These are phyloP conservation scores for Vombatus ursinus DNA, from an alignment of 2,113 vertebrate genomes.

Conservation along the genomic window DNA sequence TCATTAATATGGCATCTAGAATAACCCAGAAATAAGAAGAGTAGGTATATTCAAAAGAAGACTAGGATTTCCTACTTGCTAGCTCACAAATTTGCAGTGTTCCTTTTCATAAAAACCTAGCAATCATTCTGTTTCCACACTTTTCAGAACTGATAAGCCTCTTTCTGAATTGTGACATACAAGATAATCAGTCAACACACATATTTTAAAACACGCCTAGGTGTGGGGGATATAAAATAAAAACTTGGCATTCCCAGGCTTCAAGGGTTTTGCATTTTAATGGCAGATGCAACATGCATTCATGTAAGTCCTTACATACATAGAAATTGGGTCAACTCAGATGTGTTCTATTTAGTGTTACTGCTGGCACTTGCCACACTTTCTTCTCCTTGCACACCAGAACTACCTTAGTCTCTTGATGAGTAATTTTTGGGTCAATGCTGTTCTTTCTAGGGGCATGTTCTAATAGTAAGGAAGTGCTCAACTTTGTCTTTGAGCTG, in stretches of 20 bases:
- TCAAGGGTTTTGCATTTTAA: not conserved
- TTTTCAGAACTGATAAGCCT: not conserved
- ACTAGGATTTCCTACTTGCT: not conserved
- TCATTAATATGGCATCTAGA: not conserved
- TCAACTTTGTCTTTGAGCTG: not conserved
- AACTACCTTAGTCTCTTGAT: slow-evolving; percentile 7
- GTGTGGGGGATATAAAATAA: not conserved
- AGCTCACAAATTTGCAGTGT: not conserved
- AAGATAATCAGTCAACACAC: not conserved
- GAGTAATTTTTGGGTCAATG: not conserved
- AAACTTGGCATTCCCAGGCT: not conserved
- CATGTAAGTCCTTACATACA: not conserved
- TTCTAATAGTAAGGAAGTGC: not conserved
- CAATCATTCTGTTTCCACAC: not conserved
- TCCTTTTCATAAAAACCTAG: not conserved
- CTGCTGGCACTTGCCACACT: not conserved
- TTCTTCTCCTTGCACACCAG: not conserved
- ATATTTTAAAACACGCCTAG: not conserved
- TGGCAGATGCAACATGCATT: not conserved
- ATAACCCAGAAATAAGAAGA: not conserved
- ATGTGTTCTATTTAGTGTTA: not conserved
- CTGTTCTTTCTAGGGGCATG: not conserved
- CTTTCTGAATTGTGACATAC: not conserved
- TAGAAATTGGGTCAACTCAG: not conserved
- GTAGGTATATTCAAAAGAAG: not conserved